Evolutionary conservation across 2,797 vertebrate genomes (phyloP).

Genomic region (Syngnathus acus): DNA sequence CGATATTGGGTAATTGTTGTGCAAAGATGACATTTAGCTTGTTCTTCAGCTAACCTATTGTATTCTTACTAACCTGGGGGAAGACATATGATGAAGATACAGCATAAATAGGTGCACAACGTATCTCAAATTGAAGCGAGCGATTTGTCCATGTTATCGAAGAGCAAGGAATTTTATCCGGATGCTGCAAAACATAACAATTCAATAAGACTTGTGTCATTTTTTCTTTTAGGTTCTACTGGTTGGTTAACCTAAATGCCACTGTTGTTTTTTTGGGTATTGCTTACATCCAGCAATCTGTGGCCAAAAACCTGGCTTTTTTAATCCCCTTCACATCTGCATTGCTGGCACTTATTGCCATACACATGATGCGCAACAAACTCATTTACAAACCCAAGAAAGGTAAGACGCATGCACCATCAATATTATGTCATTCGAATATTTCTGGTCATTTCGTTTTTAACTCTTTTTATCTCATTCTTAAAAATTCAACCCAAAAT

Average conservation of each 20-base stretch:
- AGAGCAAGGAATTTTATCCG: not conserved
- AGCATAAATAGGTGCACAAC: not conserved
- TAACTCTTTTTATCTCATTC: not conserved
- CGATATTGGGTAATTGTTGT: not conserved
- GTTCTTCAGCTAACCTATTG: not conserved
- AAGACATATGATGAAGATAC: not conserved
- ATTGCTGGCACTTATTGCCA: conserved; percentile 77
- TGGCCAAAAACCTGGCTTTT: conserved; percentile 79
- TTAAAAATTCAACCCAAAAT: too few relatives aligned
- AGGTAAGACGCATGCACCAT: conserved; percentile 63
- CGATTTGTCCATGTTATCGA: not conserved
- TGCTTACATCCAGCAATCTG: conserved; percentile 85
- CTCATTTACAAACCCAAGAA: conserved; percentile 81
- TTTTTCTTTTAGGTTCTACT: conserved; percentile 78
- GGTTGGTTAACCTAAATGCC: conserved; percentile 84
- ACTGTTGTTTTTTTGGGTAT: conserved; percentile 85
- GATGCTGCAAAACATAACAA: not conserved
- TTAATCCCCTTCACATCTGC: conserved; percentile 85
- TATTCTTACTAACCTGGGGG: not conserved
- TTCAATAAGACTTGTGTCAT: not conserved
- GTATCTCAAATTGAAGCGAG: not conserved
- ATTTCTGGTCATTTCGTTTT: not conserved
- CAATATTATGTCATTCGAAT: not conserved
- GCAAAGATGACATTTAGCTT: not conserved
- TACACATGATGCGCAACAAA: conserved; percentile 81